Percentiles rank a stretch among this genome's conserved stretches.
phyloP scores from a whole-genome alignment of 2,113 vertebrate genomes.

The Oreochromis spilurus region DNA sequence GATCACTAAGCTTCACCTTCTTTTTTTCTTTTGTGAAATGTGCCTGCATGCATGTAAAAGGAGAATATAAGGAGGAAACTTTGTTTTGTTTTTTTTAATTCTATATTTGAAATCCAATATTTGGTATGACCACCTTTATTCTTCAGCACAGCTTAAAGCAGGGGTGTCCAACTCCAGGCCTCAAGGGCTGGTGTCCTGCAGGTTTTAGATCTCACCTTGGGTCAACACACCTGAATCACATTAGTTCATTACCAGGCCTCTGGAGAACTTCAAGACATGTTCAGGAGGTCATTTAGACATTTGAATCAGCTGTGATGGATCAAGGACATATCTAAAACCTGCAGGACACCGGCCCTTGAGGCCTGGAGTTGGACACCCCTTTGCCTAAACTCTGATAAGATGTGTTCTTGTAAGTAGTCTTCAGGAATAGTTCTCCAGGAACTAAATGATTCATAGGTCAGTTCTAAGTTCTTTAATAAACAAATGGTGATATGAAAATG shows the following conservation, averaged over 20 bases:
- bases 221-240: fast-evolving
- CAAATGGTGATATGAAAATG: fast-evolving
- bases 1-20: neutral
- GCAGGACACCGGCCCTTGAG: fast-evolving
- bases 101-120: neutral
- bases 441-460: fast-evolving
- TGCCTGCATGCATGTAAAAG: neutral
- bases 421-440: neutral
- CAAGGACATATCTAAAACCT: fast-evolving
- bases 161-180: fast-evolving
- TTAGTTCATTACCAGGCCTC: neutral
- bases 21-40: neutral
- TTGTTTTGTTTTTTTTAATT: fast-evolving
- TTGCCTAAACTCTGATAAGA: neutral
- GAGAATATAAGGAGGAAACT: neutral
- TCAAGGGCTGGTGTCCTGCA: neutral
- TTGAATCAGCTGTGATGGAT: fast-evolving
- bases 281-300: fast-evolving
- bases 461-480: neutral
- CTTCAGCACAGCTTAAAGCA: neutral
- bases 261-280: neutral
- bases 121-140: neutral
- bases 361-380: neutral
- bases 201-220: neutral
- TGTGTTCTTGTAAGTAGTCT: neutral